Evolutionary conservation across 2,113 vertebrate species (phyloP).

Genomic region (Rana temporaria): DNA sequence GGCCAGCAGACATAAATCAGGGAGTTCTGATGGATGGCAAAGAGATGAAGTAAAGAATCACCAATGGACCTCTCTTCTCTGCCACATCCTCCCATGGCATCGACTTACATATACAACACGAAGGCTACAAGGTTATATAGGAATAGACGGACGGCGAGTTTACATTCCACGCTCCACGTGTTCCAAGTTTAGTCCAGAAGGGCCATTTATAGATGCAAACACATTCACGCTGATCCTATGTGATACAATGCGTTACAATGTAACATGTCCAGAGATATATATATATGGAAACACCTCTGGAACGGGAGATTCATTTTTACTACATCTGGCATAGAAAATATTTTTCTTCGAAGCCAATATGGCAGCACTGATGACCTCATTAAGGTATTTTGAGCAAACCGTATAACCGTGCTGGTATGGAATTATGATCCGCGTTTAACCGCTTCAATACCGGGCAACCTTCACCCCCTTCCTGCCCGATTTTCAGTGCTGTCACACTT

Average conservation of each 20-base stretch:
- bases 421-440: too few species aligned
- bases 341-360: too few species aligned
- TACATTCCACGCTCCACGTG: constrained; percentile 33
- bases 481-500: too few species aligned
- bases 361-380: too few species aligned
- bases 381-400: too few species aligned
- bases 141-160: constrained; percentile 17
- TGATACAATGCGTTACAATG: not conserved
- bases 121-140: constrained; percentile 16
- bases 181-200: not conserved
- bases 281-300: too few species aligned
- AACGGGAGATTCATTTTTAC: too few species aligned
- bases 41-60: constrained; percentile 28
- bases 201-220: constrained; percentile 18
- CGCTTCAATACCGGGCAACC: too few species aligned
- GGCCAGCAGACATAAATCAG: not conserved
- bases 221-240: not conserved
- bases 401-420: too few species aligned
- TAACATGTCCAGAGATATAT: too few species aligned
- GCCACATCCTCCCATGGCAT: constrained; percentile 7
- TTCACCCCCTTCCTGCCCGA: too few species aligned
- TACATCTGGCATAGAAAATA: too few species aligned
- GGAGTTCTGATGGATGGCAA: not conserved
- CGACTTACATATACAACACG: constrained; percentile 16
- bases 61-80: not conserved